These are phyloP conservation scores for Aeoliscus strigatus DNA, from an alignment of 2,797 vertebrate species.

Conservation along the genomic window DNA sequence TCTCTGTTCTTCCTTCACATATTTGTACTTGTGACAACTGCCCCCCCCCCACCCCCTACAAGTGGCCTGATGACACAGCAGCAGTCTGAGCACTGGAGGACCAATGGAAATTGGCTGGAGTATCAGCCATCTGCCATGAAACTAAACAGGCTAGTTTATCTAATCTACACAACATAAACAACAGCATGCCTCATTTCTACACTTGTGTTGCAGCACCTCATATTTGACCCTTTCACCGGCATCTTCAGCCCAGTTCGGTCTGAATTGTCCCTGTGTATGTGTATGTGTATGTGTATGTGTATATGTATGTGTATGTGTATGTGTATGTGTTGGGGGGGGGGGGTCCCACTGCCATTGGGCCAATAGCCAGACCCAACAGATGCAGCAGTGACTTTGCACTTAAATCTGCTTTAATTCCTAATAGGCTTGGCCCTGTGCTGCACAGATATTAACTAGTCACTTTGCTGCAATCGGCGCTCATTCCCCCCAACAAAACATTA, in stretches of 20 bases:
- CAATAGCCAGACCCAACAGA: constrained; percentile 70
- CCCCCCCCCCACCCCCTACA: not conserved
- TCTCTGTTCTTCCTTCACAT: constrained; percentile 1
- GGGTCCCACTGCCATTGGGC: too few species aligned
- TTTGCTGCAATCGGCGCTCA: constrained; percentile 58
- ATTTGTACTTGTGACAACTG: not conserved
- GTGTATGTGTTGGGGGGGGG: too few species aligned
- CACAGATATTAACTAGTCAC: constrained; percentile 68
- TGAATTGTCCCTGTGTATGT: constrained; percentile 38
- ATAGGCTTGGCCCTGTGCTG: constrained; percentile 71
- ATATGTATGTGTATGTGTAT: not conserved
- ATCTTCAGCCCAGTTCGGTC: constrained; percentile 29
- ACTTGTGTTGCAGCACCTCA: constrained; percentile 73
- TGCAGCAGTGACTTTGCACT: constrained; percentile 74
- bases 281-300: not conserved
- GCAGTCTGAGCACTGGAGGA: constrained; percentile 81
- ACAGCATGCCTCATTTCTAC: constrained; percentile 83
- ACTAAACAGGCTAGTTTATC: constrained; percentile 88
- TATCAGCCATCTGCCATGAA: constrained; percentile 85
- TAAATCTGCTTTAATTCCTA: constrained; percentile 77
- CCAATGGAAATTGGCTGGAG: constrained; percentile 84
- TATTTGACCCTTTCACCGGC: constrained; percentile 39
- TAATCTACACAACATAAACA: constrained; percentile 89
- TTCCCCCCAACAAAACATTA: constrained; percentile 37
- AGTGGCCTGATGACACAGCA: too few species aligned